Percentiles rank a stretch among this genome's conserved stretches.
Evolutionary conservation across 1,140 invertebrate genomes (phyloP).

Genomic region (Rhagoletis zephyria): DNA sequence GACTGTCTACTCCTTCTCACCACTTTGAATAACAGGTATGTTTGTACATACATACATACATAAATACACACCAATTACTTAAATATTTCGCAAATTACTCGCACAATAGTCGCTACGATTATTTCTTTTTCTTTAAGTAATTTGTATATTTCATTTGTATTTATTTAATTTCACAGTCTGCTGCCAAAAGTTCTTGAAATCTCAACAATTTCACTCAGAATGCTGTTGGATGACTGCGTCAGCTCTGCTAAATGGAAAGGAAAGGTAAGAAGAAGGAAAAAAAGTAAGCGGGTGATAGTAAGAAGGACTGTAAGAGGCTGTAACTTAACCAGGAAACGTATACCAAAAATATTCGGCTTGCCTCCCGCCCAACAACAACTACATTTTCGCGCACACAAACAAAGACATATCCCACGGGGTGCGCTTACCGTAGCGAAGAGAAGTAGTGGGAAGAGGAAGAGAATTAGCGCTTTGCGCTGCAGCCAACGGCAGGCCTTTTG

Average conservation of each 20-base stretch:
- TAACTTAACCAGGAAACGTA: background rate
- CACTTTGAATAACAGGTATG: no score
- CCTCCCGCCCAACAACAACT: background rate
- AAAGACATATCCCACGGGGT: background rate
- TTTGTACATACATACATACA: no score
- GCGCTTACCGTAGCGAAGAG: no score
- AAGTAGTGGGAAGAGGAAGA: background rate
- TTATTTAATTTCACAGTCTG: conserved; percentile 51
- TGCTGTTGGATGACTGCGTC: background rate
- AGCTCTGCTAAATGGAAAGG: background rate
- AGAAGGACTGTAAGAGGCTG: background rate
- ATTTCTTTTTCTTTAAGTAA: background rate
- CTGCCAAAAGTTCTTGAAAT: conserved; percentile 38
- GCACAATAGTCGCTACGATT: background rate
- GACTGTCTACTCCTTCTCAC: no score
- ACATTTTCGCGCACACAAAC: background rate
- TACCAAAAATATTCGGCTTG: background rate
- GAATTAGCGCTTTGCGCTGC: background rate
- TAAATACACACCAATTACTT: background rate
- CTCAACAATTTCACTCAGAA: conserved; percentile 37
- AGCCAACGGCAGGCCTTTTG: background rate
- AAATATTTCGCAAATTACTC: background rate
- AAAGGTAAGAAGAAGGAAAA: background rate
- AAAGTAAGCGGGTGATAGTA: background rate
- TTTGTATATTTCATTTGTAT: background rate